Conservation (phyloP, 1,140 invertebrate genomes). For the Cryptotermes secundus region DNA sequence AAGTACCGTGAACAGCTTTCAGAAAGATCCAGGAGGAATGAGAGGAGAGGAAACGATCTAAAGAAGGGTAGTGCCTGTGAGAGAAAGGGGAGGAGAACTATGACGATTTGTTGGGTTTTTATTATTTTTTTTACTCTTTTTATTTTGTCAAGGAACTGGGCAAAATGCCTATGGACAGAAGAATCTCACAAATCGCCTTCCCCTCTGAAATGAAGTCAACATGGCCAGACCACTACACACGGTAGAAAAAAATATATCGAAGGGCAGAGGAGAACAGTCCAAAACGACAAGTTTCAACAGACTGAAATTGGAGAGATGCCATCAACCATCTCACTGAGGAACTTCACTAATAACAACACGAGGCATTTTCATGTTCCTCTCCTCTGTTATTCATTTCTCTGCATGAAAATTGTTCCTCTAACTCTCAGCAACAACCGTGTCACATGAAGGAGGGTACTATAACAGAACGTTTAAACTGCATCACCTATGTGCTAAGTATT, state of each 20-base stretch:
- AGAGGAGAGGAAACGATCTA: background rate
- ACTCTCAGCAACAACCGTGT: background rate
- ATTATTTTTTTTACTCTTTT: background rate
- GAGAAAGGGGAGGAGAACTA: background rate
- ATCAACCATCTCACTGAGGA: background rate
- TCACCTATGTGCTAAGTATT: background rate
- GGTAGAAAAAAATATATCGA: background rate
- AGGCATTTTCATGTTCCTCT: background rate
- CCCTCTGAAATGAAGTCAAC: background rate
- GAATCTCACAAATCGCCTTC: slow-evolving; percentile 2
- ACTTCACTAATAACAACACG: too few relatives aligned
- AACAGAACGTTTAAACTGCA: background rate
- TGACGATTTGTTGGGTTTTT: background rate
- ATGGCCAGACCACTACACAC: background rate
- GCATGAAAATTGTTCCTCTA: background rate
- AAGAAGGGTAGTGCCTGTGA: background rate
- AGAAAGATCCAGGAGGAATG: background rate
- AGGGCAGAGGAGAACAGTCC: background rate
- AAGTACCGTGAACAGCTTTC: background rate
- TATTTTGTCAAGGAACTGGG: background rate
- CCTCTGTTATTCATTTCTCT: background rate
- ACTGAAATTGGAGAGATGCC: background rate
- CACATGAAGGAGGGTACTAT: background rate
- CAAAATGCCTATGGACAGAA: slow-evolving; percentile 8
- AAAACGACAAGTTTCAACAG: background rate